Base-by-base conservation (phyloP, 2,888 invertebrate species). In the Brachypalpus laphriformis region DNA sequence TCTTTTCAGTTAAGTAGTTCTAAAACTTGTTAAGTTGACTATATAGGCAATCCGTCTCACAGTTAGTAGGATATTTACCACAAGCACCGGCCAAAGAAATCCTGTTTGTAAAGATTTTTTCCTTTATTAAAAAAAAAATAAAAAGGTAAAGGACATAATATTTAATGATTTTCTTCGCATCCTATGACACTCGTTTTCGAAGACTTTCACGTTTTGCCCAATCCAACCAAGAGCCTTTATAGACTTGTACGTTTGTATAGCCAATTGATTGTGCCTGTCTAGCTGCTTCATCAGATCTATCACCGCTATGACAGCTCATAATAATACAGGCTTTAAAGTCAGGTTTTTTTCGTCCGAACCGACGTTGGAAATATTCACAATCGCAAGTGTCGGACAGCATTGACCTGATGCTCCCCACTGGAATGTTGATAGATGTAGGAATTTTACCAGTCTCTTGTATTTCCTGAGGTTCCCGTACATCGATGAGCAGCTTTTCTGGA, bases 361-460 rank as follows among this genome's bases (percentile, higher is more conserved):
- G 93, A 37, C 92, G 87, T 87, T 93, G 88, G 89, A 96, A 96
- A 45, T 93, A 93, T 47, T 93, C 92, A 0, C 75, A 70, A 42
- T 82, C 86, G 0, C 45, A 20, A 1, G 88, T 82, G 63, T 4
- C 2, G 1, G 9, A 1, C 11, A 91, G 72, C 16, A 89, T 89
- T 47, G 87, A 81, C 18, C 81, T 56, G 5, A 91, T 87, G 7
- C 70, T 82, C 6, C 80, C 93, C 95, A 96, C 93, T 88, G 96
- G 96, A 90, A 96, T 95, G 89, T 96, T 96, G 68, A 96, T 93
- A 89, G 95, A 95, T 70, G 94, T 94, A 40, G 96, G 96, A 81
- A 96, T 94, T 88, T 93, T 93, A 5, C 96, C 96, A 89, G 95
- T 94, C 83, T 93, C 91, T 9, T 96, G 90, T 91, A 96, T 96